Percentiles rank a stretch among this genome's conserved stretches.
phyloP scores from a whole-genome alignment of 2,113 vertebrate genomes.

The Rhynchopsitta pachyrhyncha region DNA sequence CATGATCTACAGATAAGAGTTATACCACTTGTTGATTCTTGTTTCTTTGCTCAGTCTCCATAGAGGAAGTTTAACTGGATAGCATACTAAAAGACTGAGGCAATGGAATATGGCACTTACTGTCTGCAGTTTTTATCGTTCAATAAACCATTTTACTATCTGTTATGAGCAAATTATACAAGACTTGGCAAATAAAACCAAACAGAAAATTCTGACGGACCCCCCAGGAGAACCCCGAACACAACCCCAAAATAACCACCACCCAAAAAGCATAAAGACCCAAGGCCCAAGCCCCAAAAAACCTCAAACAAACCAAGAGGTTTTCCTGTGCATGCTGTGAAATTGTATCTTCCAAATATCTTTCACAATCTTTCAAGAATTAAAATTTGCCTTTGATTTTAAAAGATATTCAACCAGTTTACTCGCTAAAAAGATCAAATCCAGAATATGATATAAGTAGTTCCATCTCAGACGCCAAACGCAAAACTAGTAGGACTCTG shows the following conservation, averaged over 20 bases:
- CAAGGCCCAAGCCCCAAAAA: accelerated
- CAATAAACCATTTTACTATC: neutral
- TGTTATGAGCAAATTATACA: neutral
- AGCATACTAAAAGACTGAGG: neutral
- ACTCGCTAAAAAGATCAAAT: neutral
- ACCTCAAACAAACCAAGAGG: neutral
- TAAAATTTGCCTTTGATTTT: neutral
- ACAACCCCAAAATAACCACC: accelerated
- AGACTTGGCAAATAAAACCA: neutral
- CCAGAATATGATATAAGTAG: neutral
- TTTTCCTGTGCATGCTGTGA: neutral
- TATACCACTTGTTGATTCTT: neutral
- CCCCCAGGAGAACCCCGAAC: neutral
- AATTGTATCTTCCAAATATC: neutral
- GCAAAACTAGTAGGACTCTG: neutral
- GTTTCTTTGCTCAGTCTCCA: neutral
- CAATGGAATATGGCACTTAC: neutral
- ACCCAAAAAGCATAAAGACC: neutral
- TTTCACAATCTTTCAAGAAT: neutral
- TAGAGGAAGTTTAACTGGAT: neutral
- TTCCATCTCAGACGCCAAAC: neutral
- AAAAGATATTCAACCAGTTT: neutral
- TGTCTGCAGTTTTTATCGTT: neutral
- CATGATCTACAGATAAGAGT: neutral
- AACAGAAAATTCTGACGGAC: neutral